These are phyloP conservation scores for Salticus scenicus DNA, from an alignment of 2,888 invertebrate genomes.

Conservation along the genomic window DNA sequence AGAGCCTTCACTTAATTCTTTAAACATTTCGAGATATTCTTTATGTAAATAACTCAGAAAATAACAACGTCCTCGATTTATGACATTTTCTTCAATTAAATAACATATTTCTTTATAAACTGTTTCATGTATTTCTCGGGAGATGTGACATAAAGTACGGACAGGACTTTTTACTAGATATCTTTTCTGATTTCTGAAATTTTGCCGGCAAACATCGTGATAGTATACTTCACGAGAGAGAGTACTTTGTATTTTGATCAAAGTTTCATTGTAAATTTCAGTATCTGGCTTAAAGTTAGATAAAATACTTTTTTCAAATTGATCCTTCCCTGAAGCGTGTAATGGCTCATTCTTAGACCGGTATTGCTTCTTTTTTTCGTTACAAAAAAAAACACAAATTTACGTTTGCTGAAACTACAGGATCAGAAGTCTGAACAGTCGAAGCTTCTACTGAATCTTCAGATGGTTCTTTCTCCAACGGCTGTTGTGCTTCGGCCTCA, in stretches of 20 bases:
- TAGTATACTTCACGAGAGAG: not conserved
- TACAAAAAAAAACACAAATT: too few relatives aligned
- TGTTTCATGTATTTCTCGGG: not conserved
- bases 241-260: not conserved
- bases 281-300: not conserved
- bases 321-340: not conserved
- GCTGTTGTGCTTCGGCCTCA: too few relatives aligned
- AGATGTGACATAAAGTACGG: not conserved
- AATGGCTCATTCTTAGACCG: too few relatives aligned
- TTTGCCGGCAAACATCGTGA: not conserved
- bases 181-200: not conserved
- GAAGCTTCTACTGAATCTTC: too few relatives aligned
- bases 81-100: not conserved
- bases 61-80: not conserved
- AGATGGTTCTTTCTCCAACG: too few relatives aligned
- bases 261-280: not conserved
- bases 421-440: too few relatives aligned
- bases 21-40: not conserved
- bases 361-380: too few relatives aligned
- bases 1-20: not conserved
- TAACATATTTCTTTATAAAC: not conserved
- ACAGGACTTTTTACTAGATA: not conserved
- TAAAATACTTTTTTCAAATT: not conserved
- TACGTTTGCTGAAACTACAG: too few relatives aligned
- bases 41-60: not conserved